Evolutionary conservation across 30 jellyfish, hydroid and myxozoan genomes (phyloP).

Genomic region (Sanderia malayensis): DNA sequence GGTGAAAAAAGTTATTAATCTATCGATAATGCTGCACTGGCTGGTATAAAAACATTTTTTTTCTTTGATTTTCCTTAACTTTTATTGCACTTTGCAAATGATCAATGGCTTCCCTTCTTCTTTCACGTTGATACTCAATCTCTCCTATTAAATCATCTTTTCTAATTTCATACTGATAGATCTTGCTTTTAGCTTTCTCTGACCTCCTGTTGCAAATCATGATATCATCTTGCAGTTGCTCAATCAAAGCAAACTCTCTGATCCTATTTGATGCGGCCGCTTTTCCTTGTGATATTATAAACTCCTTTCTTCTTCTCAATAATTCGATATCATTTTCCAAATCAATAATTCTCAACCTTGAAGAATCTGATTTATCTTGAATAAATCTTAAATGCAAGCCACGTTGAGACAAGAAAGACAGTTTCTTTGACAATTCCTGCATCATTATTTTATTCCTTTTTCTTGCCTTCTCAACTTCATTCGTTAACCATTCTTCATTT

Average conservation of each 20-base stretch:
- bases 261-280: slow-evolving; percentile 6
- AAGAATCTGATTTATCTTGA: neutral
- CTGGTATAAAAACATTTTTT: neutral
- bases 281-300: slow-evolving; percentile 7
- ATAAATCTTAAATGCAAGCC: slow-evolving; percentile 21
- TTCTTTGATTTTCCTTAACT: slow-evolving; percentile 5
- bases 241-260: slow-evolving; percentile 31
- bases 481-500: neutral
- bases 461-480: slow-evolving; percentile 30
- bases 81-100: slow-evolving; percentile 34
- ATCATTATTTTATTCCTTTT: slow-evolving; percentile 12
- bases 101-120: slow-evolving; percentile 42
- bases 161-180: slow-evolving; percentile 34
- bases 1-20: no score
- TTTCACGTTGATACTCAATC: slow-evolving; percentile 17
- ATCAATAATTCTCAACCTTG: neutral
- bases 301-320: slow-evolving; percentile 33
- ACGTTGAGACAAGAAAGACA: slow-evolving; percentile 23
- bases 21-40: slow-evolving; percentile 39
- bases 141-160: slow-evolving; percentile 53
- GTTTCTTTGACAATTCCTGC: slow-evolving; percentile 16
- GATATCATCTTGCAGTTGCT: slow-evolving; percentile 52
- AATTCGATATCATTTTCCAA: slow-evolving; percentile 26
- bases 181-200: slow-evolving; percentile 50
- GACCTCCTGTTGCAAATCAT: slow-evolving; percentile 25